Conservation (phyloP, 2,113 vertebrate genomes). For the Edolisoma coerulescens region DNA sequence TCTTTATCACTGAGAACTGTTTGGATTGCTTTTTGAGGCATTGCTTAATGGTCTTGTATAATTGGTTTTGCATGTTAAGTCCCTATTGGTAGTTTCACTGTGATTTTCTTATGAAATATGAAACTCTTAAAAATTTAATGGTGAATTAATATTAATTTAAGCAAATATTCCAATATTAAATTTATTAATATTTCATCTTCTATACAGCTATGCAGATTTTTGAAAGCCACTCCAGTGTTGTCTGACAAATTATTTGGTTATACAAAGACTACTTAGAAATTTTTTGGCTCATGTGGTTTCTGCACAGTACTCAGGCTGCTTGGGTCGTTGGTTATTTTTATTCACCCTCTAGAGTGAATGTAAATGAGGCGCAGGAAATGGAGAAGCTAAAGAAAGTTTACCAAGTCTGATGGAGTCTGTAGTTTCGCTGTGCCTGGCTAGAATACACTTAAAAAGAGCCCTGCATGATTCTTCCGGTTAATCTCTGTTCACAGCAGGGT, state of each 20-base stretch:
- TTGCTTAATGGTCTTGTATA: conserved; percentile 44
- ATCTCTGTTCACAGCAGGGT: conserved; percentile 58
- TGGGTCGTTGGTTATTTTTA: conserved; percentile 30
- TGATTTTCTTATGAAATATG: conserved; percentile 67
- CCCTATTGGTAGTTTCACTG: conserved; percentile 50
- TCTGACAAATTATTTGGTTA: conserved; percentile 36
- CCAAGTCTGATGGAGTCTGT: conserved; percentile 19
- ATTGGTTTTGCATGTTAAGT: conserved; percentile 38
- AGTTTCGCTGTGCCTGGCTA: neutral
- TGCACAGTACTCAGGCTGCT: neutral
- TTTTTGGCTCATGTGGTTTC: neutral
- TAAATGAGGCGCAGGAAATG: conserved; percentile 8
- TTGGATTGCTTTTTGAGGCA: neutral
- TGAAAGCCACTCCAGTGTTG: conserved; percentile 35
- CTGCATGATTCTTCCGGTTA: conserved; percentile 34
- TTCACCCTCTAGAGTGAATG: conserved; percentile 38
- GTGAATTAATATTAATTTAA: conserved; percentile 75
- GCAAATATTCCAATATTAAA: conserved; percentile 68
- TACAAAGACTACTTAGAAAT: neutral
- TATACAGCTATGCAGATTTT: conserved; percentile 51
- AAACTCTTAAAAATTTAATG: conserved; percentile 71
- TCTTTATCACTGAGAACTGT: neutral
- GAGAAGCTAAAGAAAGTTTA: conserved; percentile 44
- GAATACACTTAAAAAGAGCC: conserved; percentile 2
- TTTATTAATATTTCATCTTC: conserved; percentile 72